Conservation (phyloP, 2,797 vertebrate species). For the Ctenopoma multispine region DNA sequence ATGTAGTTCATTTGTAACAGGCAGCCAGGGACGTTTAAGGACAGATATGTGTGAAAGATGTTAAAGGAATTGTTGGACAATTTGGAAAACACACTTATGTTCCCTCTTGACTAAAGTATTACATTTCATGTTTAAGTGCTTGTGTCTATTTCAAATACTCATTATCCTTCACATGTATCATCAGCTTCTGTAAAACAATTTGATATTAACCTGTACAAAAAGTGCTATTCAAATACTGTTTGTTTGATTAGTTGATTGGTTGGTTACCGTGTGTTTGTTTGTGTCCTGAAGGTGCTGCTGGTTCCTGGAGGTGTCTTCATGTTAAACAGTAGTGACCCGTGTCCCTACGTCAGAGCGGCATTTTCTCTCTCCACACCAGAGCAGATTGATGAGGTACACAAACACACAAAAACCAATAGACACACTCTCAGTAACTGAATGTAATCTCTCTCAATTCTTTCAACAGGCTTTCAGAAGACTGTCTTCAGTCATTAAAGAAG, state of each 20-base stretch:
- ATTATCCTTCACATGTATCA: too few relatives aligned
- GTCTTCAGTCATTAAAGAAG: slow-evolving; percentile 90
- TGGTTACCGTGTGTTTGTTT: neutral
- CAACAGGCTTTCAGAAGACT: slow-evolving; percentile 91
- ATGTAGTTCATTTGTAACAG: neutral
- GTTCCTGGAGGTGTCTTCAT: slow-evolving; percentile 92
- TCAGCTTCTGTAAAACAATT: too few relatives aligned
- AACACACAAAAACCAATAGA: slow-evolving; percentile 9
- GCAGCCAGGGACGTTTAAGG: neutral
- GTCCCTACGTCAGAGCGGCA: slow-evolving; percentile 90
- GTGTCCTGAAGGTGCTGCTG: slow-evolving; percentile 86
- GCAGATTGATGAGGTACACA: slow-evolving; percentile 90
- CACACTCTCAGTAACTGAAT: neutral
- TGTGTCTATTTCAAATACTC: too few relatives aligned
- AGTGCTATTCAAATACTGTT: too few relatives aligned
- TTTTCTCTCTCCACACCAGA: slow-evolving; percentile 91
- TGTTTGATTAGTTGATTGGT: neutral
- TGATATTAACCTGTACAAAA: too few relatives aligned
- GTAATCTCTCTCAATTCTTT: slow-evolving; percentile 36
- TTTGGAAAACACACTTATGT: neutral
- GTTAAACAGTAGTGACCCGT: slow-evolving; percentile 84
- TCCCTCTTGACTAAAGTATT: too few relatives aligned
- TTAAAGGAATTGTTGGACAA: neutral
- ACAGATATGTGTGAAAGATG: neutral
- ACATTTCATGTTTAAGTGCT: too few relatives aligned